Evolutionary conservation across 2,797 vertebrate species (phyloP).

Genomic region (Clarias pachynema): DNA sequence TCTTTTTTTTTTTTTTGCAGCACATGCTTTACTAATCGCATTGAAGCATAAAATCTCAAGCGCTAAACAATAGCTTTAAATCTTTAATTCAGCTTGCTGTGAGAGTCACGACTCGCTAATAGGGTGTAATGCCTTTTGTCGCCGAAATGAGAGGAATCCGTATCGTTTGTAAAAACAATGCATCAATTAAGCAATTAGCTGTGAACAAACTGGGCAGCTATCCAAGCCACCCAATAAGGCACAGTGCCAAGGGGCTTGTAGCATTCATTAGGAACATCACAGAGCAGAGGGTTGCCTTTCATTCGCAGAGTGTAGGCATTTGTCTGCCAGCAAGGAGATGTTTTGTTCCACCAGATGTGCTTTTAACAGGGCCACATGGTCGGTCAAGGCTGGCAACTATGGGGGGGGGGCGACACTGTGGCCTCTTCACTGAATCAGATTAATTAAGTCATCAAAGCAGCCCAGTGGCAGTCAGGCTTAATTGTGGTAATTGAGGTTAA

Average conservation of each 20-base stretch:
- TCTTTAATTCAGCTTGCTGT: slow-evolving; percentile 76
- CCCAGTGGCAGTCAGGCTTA: slow-evolving; percentile 82
- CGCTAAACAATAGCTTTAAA: slow-evolving; percentile 75
- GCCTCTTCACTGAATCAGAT: slow-evolving; percentile 79
- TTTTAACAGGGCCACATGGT: slow-evolving; percentile 77
- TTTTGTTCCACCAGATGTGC: slow-evolving; percentile 80
- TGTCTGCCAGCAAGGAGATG: slow-evolving; percentile 75
- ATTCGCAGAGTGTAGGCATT: slow-evolving; percentile 78
- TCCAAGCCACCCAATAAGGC: slow-evolving; percentile 80
- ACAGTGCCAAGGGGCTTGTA: slow-evolving; percentile 83
- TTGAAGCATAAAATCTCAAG: slow-evolving; percentile 59
- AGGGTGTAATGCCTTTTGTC: slow-evolving; percentile 82
- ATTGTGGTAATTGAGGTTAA: slow-evolving; percentile 86
- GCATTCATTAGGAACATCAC: slow-evolving; percentile 82
- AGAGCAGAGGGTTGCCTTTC: slow-evolving; percentile 74
- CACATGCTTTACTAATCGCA: slow-evolving; percentile 53
- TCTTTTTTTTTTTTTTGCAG: slow-evolving; percentile 22
- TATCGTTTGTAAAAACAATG: slow-evolving; percentile 83
- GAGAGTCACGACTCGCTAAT: slow-evolving; percentile 76
- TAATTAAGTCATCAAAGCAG: slow-evolving; percentile 83
- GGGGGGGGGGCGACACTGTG: slow-evolving; percentile 56
- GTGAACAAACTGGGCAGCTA: slow-evolving; percentile 83
- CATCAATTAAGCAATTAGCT: slow-evolving; percentile 87
- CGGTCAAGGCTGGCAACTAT: slow-evolving; percentile 72
- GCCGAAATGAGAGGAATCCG: slow-evolving; percentile 68